Evolutionary conservation across 2,797 vertebrate species (phyloP), one percentile per base, ranked within the genome.

Genomic region (Crax fasciolata): DNA sequence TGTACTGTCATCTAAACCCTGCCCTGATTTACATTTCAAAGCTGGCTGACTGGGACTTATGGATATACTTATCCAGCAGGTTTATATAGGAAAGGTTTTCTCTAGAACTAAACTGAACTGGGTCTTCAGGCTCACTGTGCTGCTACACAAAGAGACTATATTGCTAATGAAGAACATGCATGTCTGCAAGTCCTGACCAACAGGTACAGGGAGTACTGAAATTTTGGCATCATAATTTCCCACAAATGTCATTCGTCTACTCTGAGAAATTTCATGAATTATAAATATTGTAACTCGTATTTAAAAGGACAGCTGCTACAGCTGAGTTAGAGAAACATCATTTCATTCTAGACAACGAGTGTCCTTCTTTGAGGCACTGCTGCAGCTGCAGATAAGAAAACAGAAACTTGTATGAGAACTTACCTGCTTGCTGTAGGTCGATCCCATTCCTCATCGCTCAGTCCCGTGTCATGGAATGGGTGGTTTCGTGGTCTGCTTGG

Each of bases 371-470:
- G 48, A 71, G 82, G 58, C 27, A 9, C 27, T 43, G 28, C 27
- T 76, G 55, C 12, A 76, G 72, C 39, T 72, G 58, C 27, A 92
- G 54, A 48, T 5, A 30, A 51, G 61, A 59, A 63, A 68, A 12
- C 16, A 52, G 44, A 48, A 63, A 10, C 17, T 49, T 0, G 0
- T 4, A 7, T 1, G 30, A 28, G 85, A 84, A 96, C 94, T 97
- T 96, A 99, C 99, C 99, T 98, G 97, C 98, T 98, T 6, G 98
- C 97, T 5, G 98, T 96, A 27, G 99, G 98, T 67, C 97, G 98
- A 84, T 99, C 99, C 99, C 99, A 99, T 41, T 99, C 99, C 1
- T 99, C 99, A 13, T 99, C 98, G 41, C 98, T 99, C 94, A 99
- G 98, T 8, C 98, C 99, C 54, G 98, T 96, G 46, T 99, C 99